phyloP scores from a whole-genome alignment of 2,888 invertebrate species.

The Emmelina monodactyla region DNA sequence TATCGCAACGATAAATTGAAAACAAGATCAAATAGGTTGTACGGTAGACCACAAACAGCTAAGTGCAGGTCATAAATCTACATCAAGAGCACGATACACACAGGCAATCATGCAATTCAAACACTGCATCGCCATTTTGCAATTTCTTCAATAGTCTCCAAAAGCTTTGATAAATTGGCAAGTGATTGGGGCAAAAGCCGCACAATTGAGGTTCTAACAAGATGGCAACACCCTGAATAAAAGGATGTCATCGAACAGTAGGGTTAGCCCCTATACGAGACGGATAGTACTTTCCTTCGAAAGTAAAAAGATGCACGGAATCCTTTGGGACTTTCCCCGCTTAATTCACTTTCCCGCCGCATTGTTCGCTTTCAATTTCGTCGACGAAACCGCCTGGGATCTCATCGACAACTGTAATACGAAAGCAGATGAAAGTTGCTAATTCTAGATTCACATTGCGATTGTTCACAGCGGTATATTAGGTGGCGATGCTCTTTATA shows the following conservation, averaged over 20 bases:
- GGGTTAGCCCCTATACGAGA: no score
- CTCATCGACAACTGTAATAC: constrained; percentile 13
- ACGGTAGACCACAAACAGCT: constrained; percentile 22
- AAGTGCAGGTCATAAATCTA: constrained; percentile 44
- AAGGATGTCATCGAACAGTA: no score
- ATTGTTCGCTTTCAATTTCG: constrained; percentile 25
- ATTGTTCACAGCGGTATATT: no score
- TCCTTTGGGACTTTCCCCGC: constrained; percentile 57
- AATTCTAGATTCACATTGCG: not conserved
- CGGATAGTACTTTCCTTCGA: constrained; percentile 11
- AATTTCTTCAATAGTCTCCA: constrained; percentile 34
- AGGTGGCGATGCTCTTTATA: no score
- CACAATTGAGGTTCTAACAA: no score
- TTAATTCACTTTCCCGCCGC: constrained; percentile 51
- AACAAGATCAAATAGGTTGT: no score
- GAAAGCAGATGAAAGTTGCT: constrained; percentile 11
- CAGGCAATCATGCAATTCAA: constrained; percentile 50
- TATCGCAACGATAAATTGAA: no score
- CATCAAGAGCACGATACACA: constrained; percentile 46
- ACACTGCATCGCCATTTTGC: constrained; percentile 39
- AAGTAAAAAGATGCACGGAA: constrained; percentile 23
- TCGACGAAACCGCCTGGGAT: constrained; percentile 22
- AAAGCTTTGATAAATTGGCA: no score
- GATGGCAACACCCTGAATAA: no score
- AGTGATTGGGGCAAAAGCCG: not conserved